Evolutionary conservation across 2,888 invertebrate species (phyloP).

Genomic region (Oligia fasciuncula): DNA sequence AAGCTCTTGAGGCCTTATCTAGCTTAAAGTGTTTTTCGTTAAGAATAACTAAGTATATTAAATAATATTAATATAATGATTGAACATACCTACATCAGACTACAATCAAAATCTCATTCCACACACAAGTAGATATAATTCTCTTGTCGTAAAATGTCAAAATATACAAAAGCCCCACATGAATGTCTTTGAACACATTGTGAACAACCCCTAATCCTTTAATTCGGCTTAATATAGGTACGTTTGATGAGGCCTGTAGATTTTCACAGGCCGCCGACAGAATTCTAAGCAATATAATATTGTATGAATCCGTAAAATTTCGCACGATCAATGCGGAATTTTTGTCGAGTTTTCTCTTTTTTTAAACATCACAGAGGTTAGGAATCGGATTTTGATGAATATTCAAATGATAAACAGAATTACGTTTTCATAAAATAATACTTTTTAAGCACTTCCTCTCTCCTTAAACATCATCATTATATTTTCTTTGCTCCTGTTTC

Average conservation of each 20-base stretch:
- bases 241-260: constrained; percentile 66
- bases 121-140: background rate
- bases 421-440: background rate
- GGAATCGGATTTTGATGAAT: background rate
- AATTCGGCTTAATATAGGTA: constrained; percentile 69
- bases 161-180: constrained; percentile 24
- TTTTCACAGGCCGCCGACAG: constrained; percentile 48
- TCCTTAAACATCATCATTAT: too few species aligned
- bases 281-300: constrained; percentile 56
- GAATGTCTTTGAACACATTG: constrained; percentile 27
- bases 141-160: background rate
- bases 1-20: background rate
- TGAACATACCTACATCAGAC: background rate
- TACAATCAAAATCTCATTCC: background rate
- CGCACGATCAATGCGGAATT: constrained; percentile 16
- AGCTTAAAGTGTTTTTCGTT: too few species aligned
- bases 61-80: background rate
- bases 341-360: constrained; percentile 11
- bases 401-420: background rate
- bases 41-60: background rate
- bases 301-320: constrained; percentile 48
- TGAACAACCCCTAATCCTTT: constrained; percentile 59
- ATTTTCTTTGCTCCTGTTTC: too few species aligned
- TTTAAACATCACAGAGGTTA: background rate
- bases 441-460: too few species aligned